Evolutionary conservation across 2,113 vertebrate genomes (phyloP), one percentile per base, ranked within the genome.

Genomic region (Zapornia atra): DNA sequence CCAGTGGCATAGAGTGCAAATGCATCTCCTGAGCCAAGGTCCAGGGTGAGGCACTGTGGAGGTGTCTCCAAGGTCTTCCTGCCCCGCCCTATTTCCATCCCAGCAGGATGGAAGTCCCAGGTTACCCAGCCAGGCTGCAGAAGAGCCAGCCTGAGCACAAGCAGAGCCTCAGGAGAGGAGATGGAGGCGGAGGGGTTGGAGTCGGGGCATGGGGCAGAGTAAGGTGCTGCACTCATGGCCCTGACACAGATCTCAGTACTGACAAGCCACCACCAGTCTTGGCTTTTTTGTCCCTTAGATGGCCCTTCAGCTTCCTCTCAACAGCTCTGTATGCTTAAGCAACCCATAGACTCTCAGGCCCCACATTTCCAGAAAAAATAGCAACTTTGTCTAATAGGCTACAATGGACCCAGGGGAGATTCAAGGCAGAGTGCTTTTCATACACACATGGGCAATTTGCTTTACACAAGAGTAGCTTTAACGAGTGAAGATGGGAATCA

Each of bases 351-450:
- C 12, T 3, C 69, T 84, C 33, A 34, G 11, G 29, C 31, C n/a
- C 56, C 70, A 40, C 16, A 57, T 94, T 95, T 82, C 38, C 70
- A 79, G 51, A 53, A 87, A 81, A 73, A 84, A 24, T 56, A 53
- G 19, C 87, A 40, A 70, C 84, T 94, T 93, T 87, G 26, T 89
- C 88, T 82, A 86, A 92, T 78, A 68, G 78, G 93, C 56, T 60
- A 88, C 56, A 75, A 93, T 92, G 21, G 28, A 81, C 65, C 18
- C 78, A 75, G 42, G 46, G 82, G 78, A 90, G 21, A 68, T 88
- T 82, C 31, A 90, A 93, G 61, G n/a, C 46, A 60, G 31, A 87
- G 73, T 79, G 66, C n/a, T 82, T 92, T 82, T 90, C 57, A 85
- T 82, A 85, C 51, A 85, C 10, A 75, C 56, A 71, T 15, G 25